phyloP scores from a whole-genome alignment of 2,888 invertebrate species.

The Nephrotoma guestfalica region DNA sequence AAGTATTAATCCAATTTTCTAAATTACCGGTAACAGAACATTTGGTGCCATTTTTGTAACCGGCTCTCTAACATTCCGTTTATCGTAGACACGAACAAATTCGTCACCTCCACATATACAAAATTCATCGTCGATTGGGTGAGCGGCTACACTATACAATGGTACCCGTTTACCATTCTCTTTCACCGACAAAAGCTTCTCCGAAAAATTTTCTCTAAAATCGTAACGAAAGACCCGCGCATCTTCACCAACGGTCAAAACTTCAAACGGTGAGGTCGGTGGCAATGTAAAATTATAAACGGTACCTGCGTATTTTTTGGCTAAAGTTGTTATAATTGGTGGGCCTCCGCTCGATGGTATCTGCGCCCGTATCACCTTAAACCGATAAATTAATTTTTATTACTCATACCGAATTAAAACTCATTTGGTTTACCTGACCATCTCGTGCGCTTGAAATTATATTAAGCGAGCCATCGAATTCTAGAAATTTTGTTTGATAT shows the following conservation, averaged over 20 bases:
- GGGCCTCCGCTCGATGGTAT: conserved; percentile 37
- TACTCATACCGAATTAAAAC: neutral
- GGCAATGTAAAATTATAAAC: conserved; percentile 76
- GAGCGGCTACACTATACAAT: conserved; percentile 73
- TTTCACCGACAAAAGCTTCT: conserved; percentile 26
- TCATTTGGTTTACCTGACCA: conserved; percentile 44
- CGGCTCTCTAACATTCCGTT: conserved; percentile 39
- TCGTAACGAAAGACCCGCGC: conserved; percentile 68
- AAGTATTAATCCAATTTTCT: neutral
- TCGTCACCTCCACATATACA: conserved; percentile 73
- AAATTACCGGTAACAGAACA: conserved; percentile 17
- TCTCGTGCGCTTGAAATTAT: conserved; percentile 82
- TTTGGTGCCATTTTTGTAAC: conserved; percentile 44
- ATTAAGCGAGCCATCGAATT: conserved; percentile 56
- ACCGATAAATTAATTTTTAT: neutral
- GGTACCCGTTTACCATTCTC: conserved; percentile 47
- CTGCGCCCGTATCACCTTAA: conserved; percentile 43
- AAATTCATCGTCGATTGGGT: conserved; percentile 69
- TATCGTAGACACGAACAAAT: conserved; percentile 62
- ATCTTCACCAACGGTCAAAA: conserved; percentile 83
- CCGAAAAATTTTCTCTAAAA: conserved; percentile 41
- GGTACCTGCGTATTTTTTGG: conserved; percentile 51
- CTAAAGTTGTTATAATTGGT: conserved; percentile 35
- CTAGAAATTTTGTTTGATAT: conserved; percentile 82
- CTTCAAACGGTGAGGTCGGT: conserved; percentile 56